Conservation (phyloP, 2,797 vertebrate genomes). For the Masticophis lateralis region DNA sequence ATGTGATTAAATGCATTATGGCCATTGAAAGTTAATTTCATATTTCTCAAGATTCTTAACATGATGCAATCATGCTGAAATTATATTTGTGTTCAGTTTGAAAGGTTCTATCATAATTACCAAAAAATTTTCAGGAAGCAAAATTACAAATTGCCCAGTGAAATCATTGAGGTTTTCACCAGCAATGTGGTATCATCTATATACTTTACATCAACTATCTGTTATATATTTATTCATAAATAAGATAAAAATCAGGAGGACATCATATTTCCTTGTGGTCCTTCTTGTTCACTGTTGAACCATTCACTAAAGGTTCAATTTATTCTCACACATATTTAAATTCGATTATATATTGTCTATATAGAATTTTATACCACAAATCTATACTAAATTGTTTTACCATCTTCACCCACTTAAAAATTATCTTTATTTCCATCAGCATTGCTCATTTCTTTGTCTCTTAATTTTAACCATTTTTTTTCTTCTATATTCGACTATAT, state of each 20-base stretch:
- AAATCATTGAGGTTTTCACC: background rate
- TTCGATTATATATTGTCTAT: background rate
- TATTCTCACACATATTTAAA: background rate
- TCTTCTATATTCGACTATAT: background rate
- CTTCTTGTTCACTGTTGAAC: background rate
- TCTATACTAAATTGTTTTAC: background rate
- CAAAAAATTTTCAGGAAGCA: background rate
- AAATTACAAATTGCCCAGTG: background rate
- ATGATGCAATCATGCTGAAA: background rate
- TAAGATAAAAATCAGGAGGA: background rate
- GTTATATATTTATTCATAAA: background rate
- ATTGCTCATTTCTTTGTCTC: background rate
- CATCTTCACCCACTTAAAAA: background rate
- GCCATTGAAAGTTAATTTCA: background rate
- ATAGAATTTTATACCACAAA: background rate
- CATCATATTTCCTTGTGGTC: background rate
- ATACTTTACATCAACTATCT: background rate
- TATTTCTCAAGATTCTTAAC: background rate
- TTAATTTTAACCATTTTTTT: background rate
- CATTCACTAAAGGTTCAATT: background rate
- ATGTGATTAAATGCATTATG: background rate
- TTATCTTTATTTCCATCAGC: background rate
- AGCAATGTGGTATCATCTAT: background rate
- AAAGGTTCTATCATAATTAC: background rate
- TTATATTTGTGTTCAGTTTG: background rate